Conservation (phyloP, 2,113 vertebrate species). For the Tetraodon nigroviridis region DNA sequence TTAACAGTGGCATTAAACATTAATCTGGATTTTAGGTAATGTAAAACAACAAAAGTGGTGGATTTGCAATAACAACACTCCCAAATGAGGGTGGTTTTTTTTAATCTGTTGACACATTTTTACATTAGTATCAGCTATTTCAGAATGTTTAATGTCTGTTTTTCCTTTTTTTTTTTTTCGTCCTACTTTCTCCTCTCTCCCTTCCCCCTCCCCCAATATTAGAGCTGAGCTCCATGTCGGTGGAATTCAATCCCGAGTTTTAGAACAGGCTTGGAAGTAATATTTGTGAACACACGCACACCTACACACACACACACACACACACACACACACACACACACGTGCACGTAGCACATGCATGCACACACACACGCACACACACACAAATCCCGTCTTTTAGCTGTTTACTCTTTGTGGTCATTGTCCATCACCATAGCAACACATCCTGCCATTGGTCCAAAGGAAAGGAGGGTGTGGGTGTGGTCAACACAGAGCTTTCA, state of each 20-base stretch:
- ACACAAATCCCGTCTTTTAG: constrained; percentile 34
- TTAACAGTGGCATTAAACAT: too few relatives aligned
- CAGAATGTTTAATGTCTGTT: neutral
- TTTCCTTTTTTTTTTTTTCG: too few relatives aligned
- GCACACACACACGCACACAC: constrained; percentile 41
- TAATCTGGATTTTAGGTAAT: too few relatives aligned
- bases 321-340: constrained; percentile 18
- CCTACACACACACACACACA: constrained; percentile 27
- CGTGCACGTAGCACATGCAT: too few relatives aligned
- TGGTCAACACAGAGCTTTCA: neutral
- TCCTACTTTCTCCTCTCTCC: too few relatives aligned
- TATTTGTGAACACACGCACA: constrained; percentile 29
- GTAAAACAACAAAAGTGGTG: too few relatives aligned
- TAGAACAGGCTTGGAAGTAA: constrained; percentile 31
- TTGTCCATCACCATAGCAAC: constrained; percentile 63
- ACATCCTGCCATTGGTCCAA: constrained; percentile 48
- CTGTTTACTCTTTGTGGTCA: constrained; percentile 61
- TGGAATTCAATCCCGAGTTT: constrained; percentile 20
- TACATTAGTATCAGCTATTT: neutral
- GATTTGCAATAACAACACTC: too few relatives aligned
- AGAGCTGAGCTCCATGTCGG: too few relatives aligned
- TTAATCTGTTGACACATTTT: too few relatives aligned
- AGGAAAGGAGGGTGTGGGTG: constrained; percentile 27
- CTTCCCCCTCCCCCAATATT: too few relatives aligned
- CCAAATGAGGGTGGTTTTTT: too few relatives aligned